Evolutionary conservation across 2,888 invertebrate genomes (phyloP), one percentile per base, ranked within the genome.

Genomic region (Vesta saturnalis): DNA sequence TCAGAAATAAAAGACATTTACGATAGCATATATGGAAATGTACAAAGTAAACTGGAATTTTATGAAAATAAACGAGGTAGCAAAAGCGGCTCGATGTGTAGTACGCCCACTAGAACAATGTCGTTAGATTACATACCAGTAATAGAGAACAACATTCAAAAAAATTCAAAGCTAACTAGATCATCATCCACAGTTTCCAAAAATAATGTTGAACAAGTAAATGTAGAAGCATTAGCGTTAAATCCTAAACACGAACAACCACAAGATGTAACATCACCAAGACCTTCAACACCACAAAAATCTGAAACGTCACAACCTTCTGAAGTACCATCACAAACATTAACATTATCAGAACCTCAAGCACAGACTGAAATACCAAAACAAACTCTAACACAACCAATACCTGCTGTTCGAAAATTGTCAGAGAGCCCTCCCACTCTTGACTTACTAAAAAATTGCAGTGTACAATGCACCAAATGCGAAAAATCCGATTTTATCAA

Each of bases 1-100:
- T 46, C 64, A 12, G 69, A 69, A 65, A 65, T 65, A n/a, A 57
- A 65, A 22, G 65, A 69, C 8, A 69, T 69, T 8, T 69, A 69
- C 21, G 69, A 69, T 8, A 16, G 57, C 4, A 64, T 69, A 4
- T 69, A 69, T n/a, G 69, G 69, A 6, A 69, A 61, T 10, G 69
- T 69, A 8, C 56, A 62, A 52, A 69, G 60, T 16, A 69, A 69
- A 23, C 52, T 55, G 12, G 69, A 54, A 0, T 65, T 64, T 30
- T 69, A 65, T 22, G 69, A 69, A 58, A 57, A 23, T 19, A 55
- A 56, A 57, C 10, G 39, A 14, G 14, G 19, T 5, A 14, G 23
- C 4, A 64, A 14, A 49, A 15, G 15, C 14, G 19, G 23, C 35
- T 52, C 35, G 8, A 54, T 18, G 52, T n/a, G 35, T 16, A 61